Conservation (phyloP, 2,113 vertebrate genomes). For the Python bivittatus region DNA sequence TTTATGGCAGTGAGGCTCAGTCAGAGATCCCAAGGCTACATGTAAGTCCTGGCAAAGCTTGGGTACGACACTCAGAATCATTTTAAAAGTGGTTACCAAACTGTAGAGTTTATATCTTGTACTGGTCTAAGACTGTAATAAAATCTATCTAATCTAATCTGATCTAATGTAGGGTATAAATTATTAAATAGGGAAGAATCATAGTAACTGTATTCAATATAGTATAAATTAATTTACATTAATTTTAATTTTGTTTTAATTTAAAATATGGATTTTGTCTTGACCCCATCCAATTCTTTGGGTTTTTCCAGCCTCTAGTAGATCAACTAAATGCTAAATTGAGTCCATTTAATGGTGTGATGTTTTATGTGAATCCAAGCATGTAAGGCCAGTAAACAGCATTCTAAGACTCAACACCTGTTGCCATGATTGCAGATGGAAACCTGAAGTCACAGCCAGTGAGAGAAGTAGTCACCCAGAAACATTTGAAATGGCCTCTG, state of each 20-base stretch:
- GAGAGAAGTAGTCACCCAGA: conserved; percentile 28
- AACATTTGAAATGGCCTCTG: conserved; percentile 4
- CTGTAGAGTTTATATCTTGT: neutral
- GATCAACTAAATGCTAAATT: neutral
- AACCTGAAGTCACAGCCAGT: conserved; percentile 28
- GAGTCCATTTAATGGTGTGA: neutral
- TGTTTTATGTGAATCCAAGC: neutral
- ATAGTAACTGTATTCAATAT: neutral
- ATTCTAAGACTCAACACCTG: conserved; percentile 29
- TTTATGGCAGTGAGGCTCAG: neutral
- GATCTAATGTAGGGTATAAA: neutral
- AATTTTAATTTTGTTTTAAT: neutral
- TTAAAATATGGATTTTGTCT: neutral
- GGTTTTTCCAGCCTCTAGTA: neutral
- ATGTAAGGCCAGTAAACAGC: conserved; percentile 6
- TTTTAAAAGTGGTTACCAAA: neutral
- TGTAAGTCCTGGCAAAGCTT: neutral
- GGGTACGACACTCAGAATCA: neutral
- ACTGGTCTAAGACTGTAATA: too few species aligned
- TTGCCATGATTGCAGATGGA: neutral
- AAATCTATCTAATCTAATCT: too few species aligned
- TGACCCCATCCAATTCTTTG: neutral
- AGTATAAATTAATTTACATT: neutral
- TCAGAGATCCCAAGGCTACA: neutral
- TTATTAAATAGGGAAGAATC: neutral